phyloP scores from a whole-genome alignment of 2,888 invertebrate genomes.

The Elgonia sp. region DNA sequence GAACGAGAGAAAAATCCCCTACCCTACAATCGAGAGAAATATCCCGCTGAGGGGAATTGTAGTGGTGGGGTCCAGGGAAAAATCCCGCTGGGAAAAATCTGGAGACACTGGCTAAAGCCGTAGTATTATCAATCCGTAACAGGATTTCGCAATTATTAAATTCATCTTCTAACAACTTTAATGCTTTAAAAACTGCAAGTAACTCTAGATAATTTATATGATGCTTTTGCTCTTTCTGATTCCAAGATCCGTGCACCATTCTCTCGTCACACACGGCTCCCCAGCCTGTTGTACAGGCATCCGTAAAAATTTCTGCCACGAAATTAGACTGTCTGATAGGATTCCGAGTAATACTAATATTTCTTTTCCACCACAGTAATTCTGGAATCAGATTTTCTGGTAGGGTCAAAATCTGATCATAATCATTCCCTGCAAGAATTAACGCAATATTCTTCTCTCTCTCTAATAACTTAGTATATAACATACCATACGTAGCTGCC shows the following conservation, averaged over 20 bases:
- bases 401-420: neutral
- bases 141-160: slow-evolving; percentile 61
- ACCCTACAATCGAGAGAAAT: too few species aligned
- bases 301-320: slow-evolving; percentile 66
- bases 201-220: slow-evolving; percentile 60
- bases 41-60: too few species aligned
- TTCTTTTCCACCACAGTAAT: neutral
- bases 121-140: slow-evolving; percentile 72
- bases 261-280: slow-evolving; percentile 52
- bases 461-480: neutral
- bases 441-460: too few species aligned
- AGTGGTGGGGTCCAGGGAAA: too few species aligned
- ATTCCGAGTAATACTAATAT: too few species aligned
- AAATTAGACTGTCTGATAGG: too few species aligned
- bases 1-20: too few species aligned
- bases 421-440: neutral
- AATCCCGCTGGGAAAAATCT: too few species aligned
- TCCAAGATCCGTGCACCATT: slow-evolving; percentile 69
- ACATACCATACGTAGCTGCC: neutral
- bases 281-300: slow-evolving; percentile 69
- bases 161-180: slow-evolving; percentile 55
- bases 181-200: slow-evolving; percentile 49
- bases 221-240: slow-evolving; percentile 12
- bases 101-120: slow-evolving; percentile 74
- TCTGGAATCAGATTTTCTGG: neutral